Evolutionary conservation across 2,797 vertebrate genomes (phyloP).

Genomic region (Manis pentadactyla): DNA sequence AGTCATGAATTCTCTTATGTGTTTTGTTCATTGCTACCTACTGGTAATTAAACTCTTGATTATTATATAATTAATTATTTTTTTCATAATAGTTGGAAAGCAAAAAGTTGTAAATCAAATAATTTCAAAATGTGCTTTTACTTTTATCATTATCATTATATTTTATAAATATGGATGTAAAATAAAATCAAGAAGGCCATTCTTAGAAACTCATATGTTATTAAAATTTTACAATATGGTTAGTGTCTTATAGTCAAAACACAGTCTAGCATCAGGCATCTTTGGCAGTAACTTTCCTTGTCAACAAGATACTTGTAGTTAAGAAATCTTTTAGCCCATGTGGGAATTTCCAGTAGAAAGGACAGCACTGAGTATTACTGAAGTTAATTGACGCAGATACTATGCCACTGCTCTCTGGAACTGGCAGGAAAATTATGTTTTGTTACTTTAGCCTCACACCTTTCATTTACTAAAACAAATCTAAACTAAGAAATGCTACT

Average conservation of each 20-base stretch:
- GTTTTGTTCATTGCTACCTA: background rate
- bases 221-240: slow-evolving; percentile 38
- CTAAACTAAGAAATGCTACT: slow-evolving; percentile 5
- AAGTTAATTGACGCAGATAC: background rate
- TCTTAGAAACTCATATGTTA: background rate
- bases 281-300: background rate
- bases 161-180: background rate
- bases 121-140: slow-evolving; percentile 38
- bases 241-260: background rate
- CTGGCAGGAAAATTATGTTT: background rate
- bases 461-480: slow-evolving; percentile 27
- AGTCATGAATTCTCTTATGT: background rate
- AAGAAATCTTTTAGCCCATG: background rate
- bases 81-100: slow-evolving; percentile 6
- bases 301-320: background rate
- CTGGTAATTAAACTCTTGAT: background rate
- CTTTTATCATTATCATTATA: background rate
- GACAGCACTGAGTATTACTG: background rate
- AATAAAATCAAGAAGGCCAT: slow-evolving; percentile 6
- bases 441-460: background rate
- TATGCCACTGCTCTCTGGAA: background rate
- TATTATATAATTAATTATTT: background rate
- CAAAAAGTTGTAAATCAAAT: background rate
- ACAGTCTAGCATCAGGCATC: background rate
- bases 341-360: slow-evolving; percentile 32